These are phyloP conservation scores for Drosophila macrospina DNA, from an alignment of 2,888 invertebrate genomes.

Conservation along the genomic window DNA sequence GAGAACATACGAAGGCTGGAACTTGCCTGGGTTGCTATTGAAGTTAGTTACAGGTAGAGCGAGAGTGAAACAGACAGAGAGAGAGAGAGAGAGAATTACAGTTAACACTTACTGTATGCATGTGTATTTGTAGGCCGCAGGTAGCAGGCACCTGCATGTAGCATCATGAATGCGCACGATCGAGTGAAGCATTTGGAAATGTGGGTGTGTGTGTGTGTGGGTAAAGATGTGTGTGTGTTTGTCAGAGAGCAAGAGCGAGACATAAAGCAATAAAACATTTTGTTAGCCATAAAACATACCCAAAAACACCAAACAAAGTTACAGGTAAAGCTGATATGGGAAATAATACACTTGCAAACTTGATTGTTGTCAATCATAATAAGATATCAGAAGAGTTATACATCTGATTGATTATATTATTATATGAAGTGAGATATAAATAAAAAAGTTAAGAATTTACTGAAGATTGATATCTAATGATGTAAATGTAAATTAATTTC, in stretches of 20 bases:
- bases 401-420: background rate
- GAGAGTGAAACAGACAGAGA: background rate
- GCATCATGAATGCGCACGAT: slow-evolving; percentile 67
- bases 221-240: slow-evolving; percentile 28
- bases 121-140: slow-evolving; percentile 88
- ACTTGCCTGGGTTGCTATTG: slow-evolving; percentile 28
- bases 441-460: too few species aligned
- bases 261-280: slow-evolving; percentile 70
- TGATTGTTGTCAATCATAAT: slow-evolving; percentile 5
- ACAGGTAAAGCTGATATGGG: slow-evolving; percentile 1
- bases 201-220: slow-evolving; percentile 23
- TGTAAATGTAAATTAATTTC: background rate
- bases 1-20: slow-evolving; percentile 6
- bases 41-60: slow-evolving; percentile 23
- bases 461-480: background rate
- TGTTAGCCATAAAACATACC: slow-evolving; percentile 60
- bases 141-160: slow-evolving; percentile 87
- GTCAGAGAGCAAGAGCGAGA: slow-evolving; percentile 55
- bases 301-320: slow-evolving; percentile 54
- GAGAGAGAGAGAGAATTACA: slow-evolving; percentile 1
- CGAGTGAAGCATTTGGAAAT: slow-evolving; percentile 47
- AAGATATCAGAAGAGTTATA: too few species aligned
- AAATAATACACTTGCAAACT: slow-evolving; percentile 45
- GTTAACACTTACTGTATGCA: slow-evolving; percentile 88
- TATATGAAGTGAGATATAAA: too few species aligned